Base-by-base conservation (phyloP, 2,888 invertebrate species). In the Acronicta alni region DNA sequence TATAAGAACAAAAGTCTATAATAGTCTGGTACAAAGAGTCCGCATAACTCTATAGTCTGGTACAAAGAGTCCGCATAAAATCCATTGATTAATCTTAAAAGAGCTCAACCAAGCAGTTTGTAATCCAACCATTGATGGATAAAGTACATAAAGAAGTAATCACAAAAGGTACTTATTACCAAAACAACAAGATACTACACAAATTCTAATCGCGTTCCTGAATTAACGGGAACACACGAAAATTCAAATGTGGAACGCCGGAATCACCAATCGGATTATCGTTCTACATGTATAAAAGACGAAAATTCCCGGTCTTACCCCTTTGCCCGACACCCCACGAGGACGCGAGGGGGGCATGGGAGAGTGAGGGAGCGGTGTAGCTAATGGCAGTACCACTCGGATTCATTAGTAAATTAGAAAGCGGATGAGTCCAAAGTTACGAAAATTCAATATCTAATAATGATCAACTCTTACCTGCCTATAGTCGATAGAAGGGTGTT, bases 371-470 rank as follows among this genome's bases (percentile, higher is more conserved):
- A 65, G 72, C 66, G 80, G 83, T 83, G 84, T 80, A 83, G 87
- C 88, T 92, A 92, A 93, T 93, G 91, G 93, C 90, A 89, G 86
- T 89, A 90, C 88, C 91, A 92, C 93, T 91, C 92, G 92, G 94
- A 92, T 94, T 94, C 94, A 94, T 94, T 94, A 94, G 94, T 92
- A 94, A 94, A 94, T 94, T 94, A 94, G 93, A 94, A 92, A 91
- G 89, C 91, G 93, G 94, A 94, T 93, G 94, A 94, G 93, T 92
- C 92, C 93, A 92, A 94, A 94, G 93, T 94, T 94, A 89, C 86
- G 93, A 94, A 94, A 94, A 94, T 94, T 93, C 94, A 92, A 94
- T 94, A 94, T 94, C 92, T 93, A 93, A 93, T 94, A 94, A 94
- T 94, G 93, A 94, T 94, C 92, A 80, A 84, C 86, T 87, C 84